phyloP scores from a whole-genome alignment of 2,113 vertebrate species.

The Eleginops maclovinus region DNA sequence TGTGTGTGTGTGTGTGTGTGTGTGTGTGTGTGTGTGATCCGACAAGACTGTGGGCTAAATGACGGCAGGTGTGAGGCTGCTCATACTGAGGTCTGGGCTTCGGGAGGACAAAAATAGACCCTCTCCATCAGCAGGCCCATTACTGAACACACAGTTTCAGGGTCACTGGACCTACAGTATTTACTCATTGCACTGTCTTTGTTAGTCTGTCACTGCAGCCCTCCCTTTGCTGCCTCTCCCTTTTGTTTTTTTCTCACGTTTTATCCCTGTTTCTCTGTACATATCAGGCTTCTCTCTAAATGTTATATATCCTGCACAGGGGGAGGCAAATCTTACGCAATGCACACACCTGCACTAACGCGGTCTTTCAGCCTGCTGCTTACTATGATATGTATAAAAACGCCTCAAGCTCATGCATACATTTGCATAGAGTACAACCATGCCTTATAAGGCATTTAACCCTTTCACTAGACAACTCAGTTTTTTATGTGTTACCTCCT shows the following conservation, averaged over 20 bases:
- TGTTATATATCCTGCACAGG: neutral
- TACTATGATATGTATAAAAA: neutral
- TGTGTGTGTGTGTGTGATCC: slow-evolving; percentile 8
- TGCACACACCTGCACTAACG: neutral
- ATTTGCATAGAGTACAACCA: neutral
- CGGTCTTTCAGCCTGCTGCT: neutral
- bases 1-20: neutral
- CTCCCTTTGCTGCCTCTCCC: neutral
- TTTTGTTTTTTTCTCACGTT: neutral
- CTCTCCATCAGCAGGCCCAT: slow-evolving; percentile 51
- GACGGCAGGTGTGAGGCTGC: slow-evolving; percentile 31
- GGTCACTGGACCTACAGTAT: slow-evolving; percentile 34
- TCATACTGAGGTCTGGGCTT: slow-evolving; percentile 37
- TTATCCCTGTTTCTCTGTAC: neutral
- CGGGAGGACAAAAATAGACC: slow-evolving; percentile 44
- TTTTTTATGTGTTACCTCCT: neutral
- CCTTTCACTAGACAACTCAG: neutral
- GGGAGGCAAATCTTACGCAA: neutral
- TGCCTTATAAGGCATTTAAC: neutral
- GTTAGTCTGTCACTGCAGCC: slow-evolving; percentile 8
- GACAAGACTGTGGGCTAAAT: slow-evolving; percentile 36
- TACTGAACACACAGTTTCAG: slow-evolving; percentile 50
- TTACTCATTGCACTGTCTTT: slow-evolving; percentile 21
- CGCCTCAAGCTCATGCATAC: neutral
- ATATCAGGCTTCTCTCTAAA: neutral